Conservation (phyloP, 2,888 invertebrate genomes). For the Amiota mariae region DNA sequence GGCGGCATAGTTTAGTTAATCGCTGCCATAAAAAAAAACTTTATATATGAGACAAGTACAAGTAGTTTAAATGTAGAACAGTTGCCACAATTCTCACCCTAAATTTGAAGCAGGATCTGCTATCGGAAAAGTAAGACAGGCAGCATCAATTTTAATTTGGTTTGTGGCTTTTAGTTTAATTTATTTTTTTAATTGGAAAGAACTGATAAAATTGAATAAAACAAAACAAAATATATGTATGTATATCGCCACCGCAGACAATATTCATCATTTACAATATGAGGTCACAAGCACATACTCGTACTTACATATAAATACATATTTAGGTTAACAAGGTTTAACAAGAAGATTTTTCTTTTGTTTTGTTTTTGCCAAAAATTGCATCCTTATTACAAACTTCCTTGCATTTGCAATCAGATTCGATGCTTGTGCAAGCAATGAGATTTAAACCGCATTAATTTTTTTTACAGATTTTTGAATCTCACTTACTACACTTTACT, state of each 20-base stretch:
- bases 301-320: slow-evolving; percentile 85
- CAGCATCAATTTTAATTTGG: background rate
- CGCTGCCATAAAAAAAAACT: slow-evolving; percentile 19
- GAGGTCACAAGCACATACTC: slow-evolving; percentile 96
- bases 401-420: slow-evolving; percentile 54
- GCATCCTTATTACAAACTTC: slow-evolving; percentile 79
- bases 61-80: background rate
- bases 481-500: too few relatives aligned
- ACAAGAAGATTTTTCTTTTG: slow-evolving; percentile 92
- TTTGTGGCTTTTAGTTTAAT: slow-evolving; percentile 19
- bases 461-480: slow-evolving; percentile 29
- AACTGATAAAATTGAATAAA: slow-evolving; percentile 73
- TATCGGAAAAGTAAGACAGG: too few relatives aligned
- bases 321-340: slow-evolving; percentile 94
- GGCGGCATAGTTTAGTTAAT: slow-evolving; percentile 22
- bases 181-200: slow-evolving; percentile 11
- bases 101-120: background rate
- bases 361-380: slow-evolving; percentile 79
- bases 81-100: slow-evolving; percentile 17
- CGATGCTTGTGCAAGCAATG: slow-evolving; percentile 53
- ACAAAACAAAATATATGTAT: too few relatives aligned
- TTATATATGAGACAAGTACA: background rate
- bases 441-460: slow-evolving; percentile 53
- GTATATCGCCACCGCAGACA: slow-evolving; percentile 94
- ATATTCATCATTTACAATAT: slow-evolving; percentile 98